Evolutionary conservation across 1,140 invertebrate genomes (phyloP).

Genomic region (Polyergus mexicanus): DNA sequence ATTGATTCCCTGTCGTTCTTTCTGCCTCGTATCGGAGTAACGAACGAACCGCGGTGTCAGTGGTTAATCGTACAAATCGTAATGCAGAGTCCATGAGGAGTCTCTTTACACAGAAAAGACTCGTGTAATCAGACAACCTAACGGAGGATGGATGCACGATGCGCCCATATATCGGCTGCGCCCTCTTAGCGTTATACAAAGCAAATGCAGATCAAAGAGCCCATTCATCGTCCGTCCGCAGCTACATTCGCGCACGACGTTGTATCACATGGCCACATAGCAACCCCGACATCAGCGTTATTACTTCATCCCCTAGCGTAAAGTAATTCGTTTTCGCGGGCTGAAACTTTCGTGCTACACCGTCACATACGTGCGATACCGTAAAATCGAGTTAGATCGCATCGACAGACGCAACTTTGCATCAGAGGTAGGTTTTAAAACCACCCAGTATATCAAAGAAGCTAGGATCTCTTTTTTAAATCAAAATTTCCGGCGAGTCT

Average conservation of each 20-base stretch:
- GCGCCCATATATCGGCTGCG: slow-evolving; percentile 47
- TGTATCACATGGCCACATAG: slow-evolving; percentile 65
- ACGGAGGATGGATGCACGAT: slow-evolving; percentile 13
- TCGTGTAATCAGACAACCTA: slow-evolving; percentile 58
- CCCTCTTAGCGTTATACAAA: slow-evolving; percentile 70
- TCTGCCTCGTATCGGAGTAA: slow-evolving; percentile 21
- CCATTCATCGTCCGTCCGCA: slow-evolving; percentile 79
- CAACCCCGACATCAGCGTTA: slow-evolving; percentile 77
- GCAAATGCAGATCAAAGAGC: slow-evolving; percentile 81
- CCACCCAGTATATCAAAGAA: background rate
- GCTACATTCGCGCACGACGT: slow-evolving; percentile 63
- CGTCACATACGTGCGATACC: slow-evolving; percentile 48
- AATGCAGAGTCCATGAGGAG: slow-evolving; percentile 35
- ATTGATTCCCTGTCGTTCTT: slow-evolving; percentile 38
- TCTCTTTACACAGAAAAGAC: slow-evolving; percentile 59
- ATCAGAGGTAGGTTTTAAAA: background rate
- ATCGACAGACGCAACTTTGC: slow-evolving; percentile 10
- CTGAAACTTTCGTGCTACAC: slow-evolving; percentile 29
- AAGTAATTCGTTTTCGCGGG: slow-evolving; percentile 58
- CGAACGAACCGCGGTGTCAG: background rate
- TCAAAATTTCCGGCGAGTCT: background rate
- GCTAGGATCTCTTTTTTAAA: background rate
- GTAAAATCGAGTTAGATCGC: slow-evolving; percentile 31
- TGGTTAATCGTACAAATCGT: slow-evolving; percentile 57
- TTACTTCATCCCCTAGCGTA: slow-evolving; percentile 75